Base-by-base conservation (phyloP, 2,888 invertebrate genomes). In the Amorpha juglandis region DNA sequence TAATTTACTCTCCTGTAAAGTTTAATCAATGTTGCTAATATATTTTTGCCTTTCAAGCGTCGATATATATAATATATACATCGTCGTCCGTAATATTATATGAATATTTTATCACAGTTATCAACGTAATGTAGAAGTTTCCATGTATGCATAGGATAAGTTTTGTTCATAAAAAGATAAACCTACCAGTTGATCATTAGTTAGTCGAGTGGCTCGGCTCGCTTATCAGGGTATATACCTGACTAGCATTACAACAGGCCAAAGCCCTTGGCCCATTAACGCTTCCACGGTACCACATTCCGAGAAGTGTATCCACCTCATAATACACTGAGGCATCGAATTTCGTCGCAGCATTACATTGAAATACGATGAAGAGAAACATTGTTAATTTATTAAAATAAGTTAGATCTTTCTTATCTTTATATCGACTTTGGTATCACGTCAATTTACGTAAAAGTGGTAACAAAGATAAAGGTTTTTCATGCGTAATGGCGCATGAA, bases 181-280 rank as follows among this genome's bases (percentile, higher is more conserved):
- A 68, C 63, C 64, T 63, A 68, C 72, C 14, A 12, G 63, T 66
- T 63, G 66, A 71, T 58, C 58, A 75, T 74, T 76, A 27, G 27
- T 27, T 27, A 76, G 75, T 75, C 71, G 67, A 75, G 71, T 72
- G 72, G 74, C 62, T 74, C 70, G 72, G 74, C 62, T 74, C 70
- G 70, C 71, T 81, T 81, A 80, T 81, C 80, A 73, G 70, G 74
- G 64, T 76, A 50, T 48, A 74, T 78, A 76, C 75, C 76, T 77
- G 74, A 72, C 71, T 74, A 68, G 72, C 75, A 70, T 76, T 72
- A 75, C 79, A 83, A 81, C 78, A 78, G 80, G 72, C 71, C 79
- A 78, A 77, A 82, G 83, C 78, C 82, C 83, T 82, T 80, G 76
- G 74, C 73, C 80, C 79, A 82, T 84, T 86, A 84, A 75, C 71